Conservation (phyloP, 2,113 vertebrate genomes). For the Conger conger region DNA sequence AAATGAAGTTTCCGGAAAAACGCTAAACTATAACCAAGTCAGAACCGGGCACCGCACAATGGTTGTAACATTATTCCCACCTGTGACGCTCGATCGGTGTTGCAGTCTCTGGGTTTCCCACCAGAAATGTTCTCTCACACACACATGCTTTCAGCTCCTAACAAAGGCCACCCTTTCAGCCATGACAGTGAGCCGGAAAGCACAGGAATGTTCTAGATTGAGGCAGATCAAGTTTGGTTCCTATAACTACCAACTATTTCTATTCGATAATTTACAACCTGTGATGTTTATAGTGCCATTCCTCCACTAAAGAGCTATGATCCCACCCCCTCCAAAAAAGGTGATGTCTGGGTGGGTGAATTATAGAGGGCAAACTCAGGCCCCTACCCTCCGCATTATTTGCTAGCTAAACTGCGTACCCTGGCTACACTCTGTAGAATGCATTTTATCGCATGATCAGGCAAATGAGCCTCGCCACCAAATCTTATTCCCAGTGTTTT, state of each 20-base stretch:
- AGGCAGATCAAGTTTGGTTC: constrained; percentile 24
- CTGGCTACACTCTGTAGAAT: neutral
- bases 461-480: neutral
- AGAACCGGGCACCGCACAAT: neutral
- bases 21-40: no score
- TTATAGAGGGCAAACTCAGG: no score
- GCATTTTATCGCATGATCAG: neutral
- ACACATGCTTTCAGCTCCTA: constrained; percentile 48
- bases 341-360: constrained; percentile 1
- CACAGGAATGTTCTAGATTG: constrained; percentile 11
- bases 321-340: neutral
- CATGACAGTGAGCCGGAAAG: constrained; percentile 32
- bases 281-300: constrained; percentile 18
- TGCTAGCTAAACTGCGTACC: neutral
- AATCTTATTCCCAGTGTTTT: neutral
- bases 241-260: constrained; percentile 24
- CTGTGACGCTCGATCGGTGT: constrained; percentile 47
- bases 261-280: constrained; percentile 28
- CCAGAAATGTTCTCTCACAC: constrained; percentile 39
- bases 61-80: constrained; percentile 55
- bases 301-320: neutral
- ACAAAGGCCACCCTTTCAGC: constrained; percentile 60
- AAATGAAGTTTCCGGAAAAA: no score
- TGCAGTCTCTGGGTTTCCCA: constrained; percentile 46
- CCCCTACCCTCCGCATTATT: neutral